Evolutionary conservation across 2,797 vertebrate genomes (phyloP).

Genomic region (Echiichthys vipera): DNA sequence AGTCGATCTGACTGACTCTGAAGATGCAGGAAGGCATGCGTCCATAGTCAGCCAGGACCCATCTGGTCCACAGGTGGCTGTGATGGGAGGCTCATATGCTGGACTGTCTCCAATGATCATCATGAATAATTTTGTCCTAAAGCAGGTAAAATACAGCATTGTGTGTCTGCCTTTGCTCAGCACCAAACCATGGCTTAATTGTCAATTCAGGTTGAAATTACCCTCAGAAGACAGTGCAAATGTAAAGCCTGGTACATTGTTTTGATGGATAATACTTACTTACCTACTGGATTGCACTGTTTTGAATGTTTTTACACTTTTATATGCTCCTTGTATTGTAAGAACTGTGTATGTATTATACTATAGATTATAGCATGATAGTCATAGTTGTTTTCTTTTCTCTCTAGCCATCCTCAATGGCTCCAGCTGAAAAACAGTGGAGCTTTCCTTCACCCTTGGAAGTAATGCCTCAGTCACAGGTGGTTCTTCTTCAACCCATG

Average conservation of each 20-base stretch:
- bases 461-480: constrained; percentile 89
- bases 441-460: constrained; percentile 88
- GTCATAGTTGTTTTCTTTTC: constrained; percentile 16
- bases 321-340: neutral
- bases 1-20: constrained; percentile 89
- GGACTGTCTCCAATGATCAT: constrained; percentile 89
- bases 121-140: constrained; percentile 93
- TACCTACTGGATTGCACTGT: neutral
- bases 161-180: neutral
- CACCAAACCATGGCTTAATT: neutral
- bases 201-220: neutral
- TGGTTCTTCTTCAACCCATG: constrained; percentile 89
- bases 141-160: constrained; percentile 84
- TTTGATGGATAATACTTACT: neutral
- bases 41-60: constrained; percentile 75
- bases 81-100: constrained; percentile 82
- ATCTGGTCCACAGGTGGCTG: constrained; percentile 71
- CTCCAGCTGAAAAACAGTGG: constrained; percentile 85
- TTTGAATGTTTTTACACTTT: neutral
- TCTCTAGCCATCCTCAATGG: constrained; percentile 77
- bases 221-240: neutral
- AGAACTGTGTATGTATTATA: neutral
- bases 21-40: constrained; percentile 81
- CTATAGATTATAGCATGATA: neutral
- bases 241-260: neutral